Evolutionary conservation across 2,888 invertebrate genomes (phyloP), one percentile per base, ranked within the genome.

Genomic region (Pterostichus niger): DNA sequence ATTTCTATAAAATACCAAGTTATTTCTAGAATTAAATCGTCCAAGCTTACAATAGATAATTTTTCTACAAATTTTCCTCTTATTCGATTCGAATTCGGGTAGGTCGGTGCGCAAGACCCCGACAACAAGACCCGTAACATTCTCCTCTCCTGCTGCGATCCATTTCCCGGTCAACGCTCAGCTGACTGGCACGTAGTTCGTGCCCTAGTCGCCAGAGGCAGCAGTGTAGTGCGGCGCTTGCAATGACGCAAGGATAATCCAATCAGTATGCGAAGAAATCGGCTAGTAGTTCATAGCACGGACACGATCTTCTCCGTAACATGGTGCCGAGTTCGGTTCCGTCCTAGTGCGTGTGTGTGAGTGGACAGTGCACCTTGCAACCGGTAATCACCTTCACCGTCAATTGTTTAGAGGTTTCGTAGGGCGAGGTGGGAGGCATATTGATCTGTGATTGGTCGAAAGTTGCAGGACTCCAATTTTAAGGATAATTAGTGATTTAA

Each of bases 181-280:
- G 82, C 82, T 82, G 82, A 82, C 49, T 44, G 40, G 7, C 40
- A 6, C 40, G 44, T 75, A 59, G 82, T 82, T 82, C 75, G 75
- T 75, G 82, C 7, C 82, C 82, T 82, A 82, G 82, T 82, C 82
- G 75, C 82, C 44, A 59, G 82, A 59, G 82, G 82, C 82, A 40
- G 75, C 56, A 54, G 35, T 71, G 44, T 15, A 59, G 77, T 59
- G 54, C 80, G 40, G 68, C 49, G 68, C 71, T 54, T 46, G 82
- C 75, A 82, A 44, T 82, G 82, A 82, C 82, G 82, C 82, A 82
- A 82, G 75, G 59, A 75, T 82, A 82, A 82, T 82, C 82, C 82
- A 82, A 82, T 82, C 82, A 82, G 75, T 82, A 68, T 56, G 56
- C 82, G 82, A 75, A 75, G 82, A 82, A 75, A 61, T 82, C 75